Base-by-base conservation (phyloP, 2,113 vertebrate genomes). In the Nettapus auritus region DNA sequence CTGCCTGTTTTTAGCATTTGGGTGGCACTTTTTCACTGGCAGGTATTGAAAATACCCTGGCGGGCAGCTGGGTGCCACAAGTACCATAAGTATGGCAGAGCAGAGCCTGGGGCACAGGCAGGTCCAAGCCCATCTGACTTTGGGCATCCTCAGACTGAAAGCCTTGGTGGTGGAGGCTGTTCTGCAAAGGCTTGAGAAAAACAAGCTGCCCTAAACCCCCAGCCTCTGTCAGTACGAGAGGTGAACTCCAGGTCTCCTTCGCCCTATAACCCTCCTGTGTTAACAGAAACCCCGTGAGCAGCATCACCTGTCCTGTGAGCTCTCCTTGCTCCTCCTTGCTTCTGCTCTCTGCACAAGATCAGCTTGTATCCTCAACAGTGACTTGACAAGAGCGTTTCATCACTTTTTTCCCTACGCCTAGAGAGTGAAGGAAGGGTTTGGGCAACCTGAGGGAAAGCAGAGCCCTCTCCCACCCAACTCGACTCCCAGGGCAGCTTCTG, bases 51-150 rank as follows among this genome's bases (percentile, higher is more conserved):
- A n/a, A 66, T 26, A 13, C 13, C 8, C 21, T 22, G 46, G 38
- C 53, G 25, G 5, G 13, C 36, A 36, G n/a, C 17, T 1, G 0
- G 9, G 46, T 15, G 31, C 52, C 0, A 1, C 26, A 34, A 19
- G 26, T 1, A 2, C 22, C 1, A 0, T 25, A 4, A 2, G n/a
- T 31, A 28, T 17, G 29, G 50, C 33, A 55, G n/a, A 50, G 34
- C n/a, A 40, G 42, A 23, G 44, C 7, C 44, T 40, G 52, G 62
- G 55, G 31, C 56, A 71, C 9, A 7, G 8, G 22, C 25, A 23
- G 13, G 21, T 52, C 76, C 53, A 9, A 59, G 42, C 19, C 81
- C 50, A 5, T 81, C 64, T 84, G 52, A 7, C 57, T 20, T 44
- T 33, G 26, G 6, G 7, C 34, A 74, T 50, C 16, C 29, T 69